Conservation (phyloP, 2,113 vertebrate genomes). For the Cyanoliseus patagonus region DNA sequence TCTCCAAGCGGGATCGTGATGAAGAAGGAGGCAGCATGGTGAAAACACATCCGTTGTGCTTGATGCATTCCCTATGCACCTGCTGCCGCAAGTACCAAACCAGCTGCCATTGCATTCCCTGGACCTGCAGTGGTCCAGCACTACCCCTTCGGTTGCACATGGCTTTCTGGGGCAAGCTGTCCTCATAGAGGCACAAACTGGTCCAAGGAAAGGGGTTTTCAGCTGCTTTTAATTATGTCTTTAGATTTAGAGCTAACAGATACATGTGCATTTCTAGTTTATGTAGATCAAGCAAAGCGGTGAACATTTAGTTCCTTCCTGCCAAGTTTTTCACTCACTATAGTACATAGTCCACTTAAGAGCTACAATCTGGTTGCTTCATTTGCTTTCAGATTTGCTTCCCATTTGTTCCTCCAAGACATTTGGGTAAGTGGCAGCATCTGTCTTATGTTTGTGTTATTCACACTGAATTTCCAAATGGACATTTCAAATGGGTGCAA, state of each 20-base stretch:
- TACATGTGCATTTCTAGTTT: not conserved
- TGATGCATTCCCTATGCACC: not conserved
- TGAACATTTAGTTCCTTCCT: slow-evolving; percentile 25
- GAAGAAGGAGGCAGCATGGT: not conserved
- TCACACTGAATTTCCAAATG: slow-evolving; percentile 69
- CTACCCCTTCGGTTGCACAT: rapidly evolving
- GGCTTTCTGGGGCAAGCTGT: not conserved
- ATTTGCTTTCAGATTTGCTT: slow-evolving; percentile 61
- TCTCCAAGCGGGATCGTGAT: rapidly evolving
- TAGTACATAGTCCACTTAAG: slow-evolving; percentile 50
- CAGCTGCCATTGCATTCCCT: not conserved
- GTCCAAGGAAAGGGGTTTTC: not conserved
- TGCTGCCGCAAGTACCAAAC: not conserved
- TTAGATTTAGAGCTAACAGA: not conserved
- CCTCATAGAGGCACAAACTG: not conserved
- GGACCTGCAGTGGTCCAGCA: not conserved
- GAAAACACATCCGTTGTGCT: rapidly evolving
- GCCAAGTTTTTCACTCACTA: slow-evolving; percentile 38
- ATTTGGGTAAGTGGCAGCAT: slow-evolving; percentile 67
- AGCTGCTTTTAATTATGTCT: not conserved
- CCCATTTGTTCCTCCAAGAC: slow-evolving; percentile 68
- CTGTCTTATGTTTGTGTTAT: slow-evolving; percentile 67
- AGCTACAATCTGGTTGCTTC: slow-evolving; percentile 62
- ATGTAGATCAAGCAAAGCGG: not conserved
- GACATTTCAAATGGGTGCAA: slow-evolving; percentile 61